Evolutionary conservation across 2,888 invertebrate genomes (phyloP), one percentile per base, ranked within the genome.

Genomic region (Agrochola circellaris): DNA sequence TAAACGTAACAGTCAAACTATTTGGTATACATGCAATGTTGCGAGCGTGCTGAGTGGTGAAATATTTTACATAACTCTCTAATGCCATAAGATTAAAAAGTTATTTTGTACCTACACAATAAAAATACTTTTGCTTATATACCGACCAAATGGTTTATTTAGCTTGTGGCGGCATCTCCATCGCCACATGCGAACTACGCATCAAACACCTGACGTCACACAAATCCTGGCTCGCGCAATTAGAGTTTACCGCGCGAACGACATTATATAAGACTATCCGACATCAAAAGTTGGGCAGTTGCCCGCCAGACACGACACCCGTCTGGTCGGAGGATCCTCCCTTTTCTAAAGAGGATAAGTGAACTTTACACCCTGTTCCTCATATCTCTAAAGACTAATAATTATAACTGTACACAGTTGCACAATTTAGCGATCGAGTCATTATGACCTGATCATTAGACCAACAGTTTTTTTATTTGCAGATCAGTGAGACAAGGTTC

Each of bases 1-100:
- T 81, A 56, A 73, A 76, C 38, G n/a, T 23, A 8, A 60, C 45
- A 48, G 48, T 64, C 13, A 62, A 38, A 13, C 23, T 54, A 54
- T 23, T 62, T 62, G n/a, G 15, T 23, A n/a, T 64, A 38, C n/a
- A 34, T 15, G 4, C 34, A 23, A 62, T 62, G 23, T n/a, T 62
- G 9, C 13, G 11, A 56, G 56, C 56, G 23, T 15, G 15, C 4
- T 64, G 62, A n/a, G 34, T 23, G 34, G 3, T 23, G 3, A 62
- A 62, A 23, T 23, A 62, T 62, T 23, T 62, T 13, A 34, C 6
- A 61, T 13, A 30, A 61, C 60, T 11, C 60, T 20, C 30, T 30
- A 20, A 11, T 34, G 20, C 11, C 7, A 8, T 26, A 26, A 15
- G 15, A 8, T 17, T 26, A 26, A 60, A 15, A 58, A 26, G 58